Conservation (phyloP, 2,888 invertebrate genomes). For the Caradrina clavipalpis region DNA sequence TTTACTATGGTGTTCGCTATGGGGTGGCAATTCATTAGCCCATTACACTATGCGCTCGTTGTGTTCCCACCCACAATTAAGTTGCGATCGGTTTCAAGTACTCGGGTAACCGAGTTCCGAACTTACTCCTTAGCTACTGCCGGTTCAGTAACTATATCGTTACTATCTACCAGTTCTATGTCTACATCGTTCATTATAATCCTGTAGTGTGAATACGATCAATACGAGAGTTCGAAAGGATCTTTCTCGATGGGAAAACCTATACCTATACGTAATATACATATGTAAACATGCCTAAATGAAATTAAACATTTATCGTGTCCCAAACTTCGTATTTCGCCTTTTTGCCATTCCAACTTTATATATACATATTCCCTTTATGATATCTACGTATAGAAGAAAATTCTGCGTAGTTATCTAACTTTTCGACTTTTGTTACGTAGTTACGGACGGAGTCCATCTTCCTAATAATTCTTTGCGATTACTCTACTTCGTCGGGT, state of each 20-base stretch:
- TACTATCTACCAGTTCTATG: background rate
- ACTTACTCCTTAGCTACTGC: slow-evolving; percentile 17
- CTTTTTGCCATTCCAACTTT: slow-evolving; percentile 37
- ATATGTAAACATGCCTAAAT: slow-evolving; percentile 18
- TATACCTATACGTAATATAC: background rate
- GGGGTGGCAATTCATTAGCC: slow-evolving; percentile 34
- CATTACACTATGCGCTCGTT: slow-evolving; percentile 25
- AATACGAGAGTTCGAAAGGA: slow-evolving; percentile 4
- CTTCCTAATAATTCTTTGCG: slow-evolving; percentile 50
- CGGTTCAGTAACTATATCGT: slow-evolving; percentile 7
- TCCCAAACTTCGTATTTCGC: slow-evolving; percentile 30
- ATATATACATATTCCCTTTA: slow-evolving; percentile 39
- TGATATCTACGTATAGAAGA: slow-evolving; percentile 29
- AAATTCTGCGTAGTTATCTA: slow-evolving; percentile 41
- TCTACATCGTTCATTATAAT: background rate
- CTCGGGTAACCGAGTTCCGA: slow-evolving; percentile 40
- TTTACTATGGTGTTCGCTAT: slow-evolving; percentile 23
- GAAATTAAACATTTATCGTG: slow-evolving; percentile 51
- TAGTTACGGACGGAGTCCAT: slow-evolving; percentile 26
- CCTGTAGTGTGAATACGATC: slow-evolving; percentile 13
- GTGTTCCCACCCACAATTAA: slow-evolving; percentile 37
- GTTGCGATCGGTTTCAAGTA: slow-evolving; percentile 32
- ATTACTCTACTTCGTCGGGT: slow-evolving; percentile 43
- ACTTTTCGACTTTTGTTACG: slow-evolving; percentile 47
- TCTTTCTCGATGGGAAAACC: background rate